Base-by-base conservation (phyloP, 2,797 vertebrate species). In the Tolypeutes matacus region DNA sequence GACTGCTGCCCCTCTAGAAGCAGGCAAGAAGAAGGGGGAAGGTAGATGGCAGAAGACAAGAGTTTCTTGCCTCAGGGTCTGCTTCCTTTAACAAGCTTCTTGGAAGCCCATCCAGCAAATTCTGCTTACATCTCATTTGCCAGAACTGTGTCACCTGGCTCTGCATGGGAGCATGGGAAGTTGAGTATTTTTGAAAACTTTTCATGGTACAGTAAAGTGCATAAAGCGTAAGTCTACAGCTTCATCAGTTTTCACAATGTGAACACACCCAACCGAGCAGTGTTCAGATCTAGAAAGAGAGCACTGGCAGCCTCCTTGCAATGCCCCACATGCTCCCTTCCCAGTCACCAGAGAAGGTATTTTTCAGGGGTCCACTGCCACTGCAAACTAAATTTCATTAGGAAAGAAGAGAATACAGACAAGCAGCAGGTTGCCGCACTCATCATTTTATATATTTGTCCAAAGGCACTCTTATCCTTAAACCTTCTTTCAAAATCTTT, bases 401-500 rank as follows among this genome's bases (percentile, higher is more conserved):
- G 89, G 80, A 67, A 81, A 89, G 29, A 78, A 90, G 27, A 7
- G 51, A 60, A 36, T 81, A 13, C 46, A 64, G 73, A 42, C 72
- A 80, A 36, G 46, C 15, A 70, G 67, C 23, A 62, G n/a, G 58
- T 29, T 86, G 60, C 67, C 31, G 70, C 17, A 46, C 12, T 7
- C 73, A 65, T 86, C 36, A n/a, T 69, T 86, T 76, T 82, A 69
- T 60, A 46, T 53, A 85, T 42, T 67, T 1, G 0, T 65, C 56
- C 34, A 62, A 46, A 85, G 70, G 2, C 39, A 73, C 31, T 72
- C 42, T 83, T 56, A 64, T 39, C 56, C 49, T 92, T 39, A 34
- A 81, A 29, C 21, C 11, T 94, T 58, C 42, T 64, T 60, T n/a
- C 84, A 42, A 91, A 58, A 60, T 42, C 58, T 96, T 94, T 51